These are phyloP conservation scores for Apteryx mantelli DNA, from an alignment of 2,113 vertebrate genomes.

Conservation along the genomic window DNA sequence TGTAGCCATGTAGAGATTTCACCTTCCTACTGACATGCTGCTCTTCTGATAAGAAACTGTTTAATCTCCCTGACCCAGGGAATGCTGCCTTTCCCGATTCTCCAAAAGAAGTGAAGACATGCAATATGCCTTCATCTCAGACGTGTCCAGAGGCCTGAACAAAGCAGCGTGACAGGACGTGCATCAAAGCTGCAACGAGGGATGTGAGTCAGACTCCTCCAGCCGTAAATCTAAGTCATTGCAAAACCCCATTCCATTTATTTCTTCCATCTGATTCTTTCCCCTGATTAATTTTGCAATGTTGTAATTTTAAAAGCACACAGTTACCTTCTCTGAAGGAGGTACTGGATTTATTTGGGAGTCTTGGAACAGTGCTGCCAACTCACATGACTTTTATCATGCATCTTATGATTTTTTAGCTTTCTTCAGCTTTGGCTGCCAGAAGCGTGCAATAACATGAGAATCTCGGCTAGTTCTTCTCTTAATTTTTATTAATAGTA, in stretches of 20 bases:
- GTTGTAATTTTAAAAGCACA: not conserved
- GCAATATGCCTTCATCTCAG: not conserved
- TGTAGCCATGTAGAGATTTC: not conserved
- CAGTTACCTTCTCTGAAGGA: not conserved
- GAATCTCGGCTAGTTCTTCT: not conserved
- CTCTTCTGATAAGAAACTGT: not conserved
- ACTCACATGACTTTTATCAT: slow-evolving; percentile 49
- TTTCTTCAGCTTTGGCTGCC: not conserved
- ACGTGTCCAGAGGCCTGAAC: not conserved
- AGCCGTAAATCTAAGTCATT: not conserved
- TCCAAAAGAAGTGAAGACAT: not conserved
- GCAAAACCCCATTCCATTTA: slow-evolving; percentile 16
- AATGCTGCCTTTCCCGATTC: not conserved
- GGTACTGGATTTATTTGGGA: not conserved
- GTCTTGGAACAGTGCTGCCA: not conserved
- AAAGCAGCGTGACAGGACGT: not conserved
- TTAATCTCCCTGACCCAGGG: not conserved
- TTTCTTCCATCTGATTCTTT: not conserved
- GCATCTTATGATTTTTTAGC: not conserved
- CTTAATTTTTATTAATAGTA: slow-evolving; percentile 29
- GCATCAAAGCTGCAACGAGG: not conserved
- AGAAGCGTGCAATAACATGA: not conserved
- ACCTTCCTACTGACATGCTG: fast-evolving
- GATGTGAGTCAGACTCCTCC: slow-evolving; percentile 22
- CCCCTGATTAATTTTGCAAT: not conserved